Conservation (phyloP, 1,140 invertebrate genomes). For the Bombus soroeensis region DNA sequence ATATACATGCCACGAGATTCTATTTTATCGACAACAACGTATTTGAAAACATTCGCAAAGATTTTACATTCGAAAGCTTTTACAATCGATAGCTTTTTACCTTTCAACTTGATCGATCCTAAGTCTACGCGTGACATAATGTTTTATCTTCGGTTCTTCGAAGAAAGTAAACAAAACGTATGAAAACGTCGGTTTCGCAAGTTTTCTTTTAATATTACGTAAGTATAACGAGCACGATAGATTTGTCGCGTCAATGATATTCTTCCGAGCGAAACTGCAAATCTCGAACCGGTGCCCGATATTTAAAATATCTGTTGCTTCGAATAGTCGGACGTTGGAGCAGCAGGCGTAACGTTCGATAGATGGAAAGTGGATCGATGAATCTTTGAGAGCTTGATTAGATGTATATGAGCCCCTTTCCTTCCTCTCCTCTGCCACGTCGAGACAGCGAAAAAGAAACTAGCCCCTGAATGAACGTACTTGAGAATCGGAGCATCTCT, state of each 20-base stretch:
- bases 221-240: not conserved
- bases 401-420: conserved; percentile 50
- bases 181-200: too few relatives aligned
- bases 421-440: not conserved
- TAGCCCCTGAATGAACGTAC: conserved; percentile 49
- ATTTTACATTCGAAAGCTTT: not conserved
- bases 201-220: not conserved
- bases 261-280: not conserved
- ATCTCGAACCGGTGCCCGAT: not conserved
- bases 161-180: not conserved
- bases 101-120: too few relatives aligned
- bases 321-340: conserved; percentile 29
- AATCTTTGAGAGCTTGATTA: conserved; percentile 24
- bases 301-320: conserved; percentile 46
- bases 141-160: not conserved
- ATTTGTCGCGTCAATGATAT: not conserved
- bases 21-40: not conserved
- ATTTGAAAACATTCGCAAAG: not conserved
- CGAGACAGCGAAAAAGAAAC: conserved; percentile 36
- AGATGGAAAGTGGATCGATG: conserved; percentile 28
- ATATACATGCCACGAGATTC: not conserved
- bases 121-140: too few relatives aligned
- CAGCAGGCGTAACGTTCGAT: conserved; percentile 10
- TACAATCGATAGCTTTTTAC: too few relatives aligned
- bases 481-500: conserved; percentile 41